phyloP scores from a whole-genome alignment of 2,888 invertebrate species.

The Meliscaeva auricollis region DNA sequence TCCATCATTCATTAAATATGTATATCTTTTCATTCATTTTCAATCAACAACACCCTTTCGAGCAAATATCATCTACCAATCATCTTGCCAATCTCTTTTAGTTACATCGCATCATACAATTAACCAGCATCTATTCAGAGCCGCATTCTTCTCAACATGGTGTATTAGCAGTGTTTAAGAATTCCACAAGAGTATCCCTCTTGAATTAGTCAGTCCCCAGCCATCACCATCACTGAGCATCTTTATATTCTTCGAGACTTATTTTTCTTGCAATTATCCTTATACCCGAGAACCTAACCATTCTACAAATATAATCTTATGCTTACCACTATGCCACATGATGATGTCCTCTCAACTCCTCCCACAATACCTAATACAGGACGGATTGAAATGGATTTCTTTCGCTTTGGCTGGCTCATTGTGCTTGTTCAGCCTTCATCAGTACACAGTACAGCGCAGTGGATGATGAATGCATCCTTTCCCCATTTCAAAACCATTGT shows the following conservation, averaged over 20 bases:
- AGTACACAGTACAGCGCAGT: constrained; percentile 4
- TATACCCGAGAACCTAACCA: constrained; percentile 38
- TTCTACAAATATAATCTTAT: constrained; percentile 52
- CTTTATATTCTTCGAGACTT: constrained; percentile 46
- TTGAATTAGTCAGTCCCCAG: constrained; percentile 62
- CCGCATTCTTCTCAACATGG: constrained; percentile 25
- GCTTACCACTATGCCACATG: constrained; percentile 30
- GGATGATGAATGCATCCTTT: constrained; percentile 42
- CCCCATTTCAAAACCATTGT: constrained; percentile 11
- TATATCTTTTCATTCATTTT: constrained; percentile 35
- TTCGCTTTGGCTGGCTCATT: constrained; percentile 43
- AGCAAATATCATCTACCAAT: constrained; percentile 21
- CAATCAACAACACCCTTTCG: constrained; percentile 56
- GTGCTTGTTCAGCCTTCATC: constrained; percentile 51
- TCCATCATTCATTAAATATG: neutral
- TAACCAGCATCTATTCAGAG: constrained; percentile 49
- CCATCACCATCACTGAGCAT: neutral
- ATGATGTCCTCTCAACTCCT: constrained; percentile 31
- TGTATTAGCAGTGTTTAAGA: constrained; percentile 53
- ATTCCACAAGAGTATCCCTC: constrained; percentile 60
- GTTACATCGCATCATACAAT: constrained; percentile 54
- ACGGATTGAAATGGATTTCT: constrained; percentile 60
- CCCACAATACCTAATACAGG: constrained; percentile 13
- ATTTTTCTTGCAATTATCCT: constrained; percentile 67
- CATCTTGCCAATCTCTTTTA: constrained; percentile 46